Base-by-base conservation (phyloP, 1,140 invertebrate genomes). In the Bicyclus anynana region DNA sequence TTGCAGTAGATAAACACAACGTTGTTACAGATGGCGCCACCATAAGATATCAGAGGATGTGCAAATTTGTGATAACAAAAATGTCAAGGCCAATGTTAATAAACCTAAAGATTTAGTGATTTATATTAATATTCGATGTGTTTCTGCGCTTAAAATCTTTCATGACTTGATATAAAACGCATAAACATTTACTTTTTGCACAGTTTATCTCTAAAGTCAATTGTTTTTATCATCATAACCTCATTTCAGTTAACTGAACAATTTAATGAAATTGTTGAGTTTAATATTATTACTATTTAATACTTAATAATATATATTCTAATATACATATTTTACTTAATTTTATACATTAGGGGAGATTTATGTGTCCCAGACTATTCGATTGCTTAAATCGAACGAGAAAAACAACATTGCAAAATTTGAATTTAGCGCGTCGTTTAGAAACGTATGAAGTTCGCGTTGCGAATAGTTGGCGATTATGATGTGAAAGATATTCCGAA, bases 401-500 rank as follows among this genome's bases (percentile, higher is more conserved):
- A 26, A 58, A 54, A 61, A 40, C 29, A 38, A 44, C 54, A 57
- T 59, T 75, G 79, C 77, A 71, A 80, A 84, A 76, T 89, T 89
- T 76, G 74, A 87, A 89, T 84, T 85, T 87, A 69, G 69, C 86
- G 86, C 86, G 56, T 71, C 69, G 46, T 57, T 59, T 67, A 80
- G 76, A 80, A 80, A 75, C 79, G 81, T 76, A 80, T 84, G 84
- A 86, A 87, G 86, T 89, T 89, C 86, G 84, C 83, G 80, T 87
- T 87, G 85, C 84, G 83, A 89, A 86, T 87, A 80, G 74, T 86
- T 74, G 83, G 85, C 84, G 85, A 89, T 89, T 89, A 80, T 83
- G 86, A 89, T 87, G 86, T 87, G 83, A 88, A 87, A 88, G 87
- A 89, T 87, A 88, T 89, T 88, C 86, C 87, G 87, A 89, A 89